Percentiles rank a stretch among this genome's conserved stretches.
Conservation (phyloP, 2,113 vertebrate species). For the Mormyrus iriodes region DNA sequence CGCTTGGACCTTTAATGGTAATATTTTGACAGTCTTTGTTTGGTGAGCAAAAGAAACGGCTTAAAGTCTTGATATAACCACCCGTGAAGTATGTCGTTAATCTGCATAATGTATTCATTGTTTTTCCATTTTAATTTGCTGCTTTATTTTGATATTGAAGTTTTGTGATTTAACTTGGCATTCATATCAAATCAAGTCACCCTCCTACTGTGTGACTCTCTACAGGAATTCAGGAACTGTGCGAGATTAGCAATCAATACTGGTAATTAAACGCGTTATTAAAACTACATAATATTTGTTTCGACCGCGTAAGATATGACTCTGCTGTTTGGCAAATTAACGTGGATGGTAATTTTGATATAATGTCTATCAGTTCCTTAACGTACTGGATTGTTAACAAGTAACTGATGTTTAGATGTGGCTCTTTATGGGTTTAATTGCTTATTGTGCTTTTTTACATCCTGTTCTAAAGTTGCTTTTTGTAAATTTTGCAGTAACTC, state of each 20-base stretch:
- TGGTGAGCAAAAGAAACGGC: background rate
- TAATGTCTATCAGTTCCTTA: background rate
- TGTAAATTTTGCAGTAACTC: background rate
- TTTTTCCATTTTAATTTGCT: constrained; percentile 17
- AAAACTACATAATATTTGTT: constrained; percentile 12
- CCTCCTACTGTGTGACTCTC: constrained; percentile 21
- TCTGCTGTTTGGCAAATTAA: background rate
- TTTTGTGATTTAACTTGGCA: constrained; percentile 21
- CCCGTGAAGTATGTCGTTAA: background rate
- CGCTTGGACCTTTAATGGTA: background rate
- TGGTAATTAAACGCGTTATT: constrained; percentile 20
- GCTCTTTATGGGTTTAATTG: background rate
- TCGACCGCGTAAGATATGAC: constrained; percentile 3
- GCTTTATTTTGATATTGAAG: constrained; percentile 13
- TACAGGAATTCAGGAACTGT: constrained; percentile 21
- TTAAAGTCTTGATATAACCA: constrained; percentile 5
- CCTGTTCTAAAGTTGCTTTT: background rate
- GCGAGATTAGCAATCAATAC: constrained; percentile 25
- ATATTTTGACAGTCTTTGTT: constrained; percentile 1
- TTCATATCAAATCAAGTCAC: constrained; percentile 21
- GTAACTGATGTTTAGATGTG: background rate
- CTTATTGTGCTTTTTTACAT: background rate
- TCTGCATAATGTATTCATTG: constrained; percentile 24
- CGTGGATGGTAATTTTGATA: constrained; percentile 8
- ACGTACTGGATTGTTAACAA: background rate